A percentile compares a stretch with the other conserved stretches of the same genome.
These are phyloP conservation scores for Plusia festucae DNA, from an alignment of 2,888 invertebrate genomes.

Conservation along the genomic window DNA sequence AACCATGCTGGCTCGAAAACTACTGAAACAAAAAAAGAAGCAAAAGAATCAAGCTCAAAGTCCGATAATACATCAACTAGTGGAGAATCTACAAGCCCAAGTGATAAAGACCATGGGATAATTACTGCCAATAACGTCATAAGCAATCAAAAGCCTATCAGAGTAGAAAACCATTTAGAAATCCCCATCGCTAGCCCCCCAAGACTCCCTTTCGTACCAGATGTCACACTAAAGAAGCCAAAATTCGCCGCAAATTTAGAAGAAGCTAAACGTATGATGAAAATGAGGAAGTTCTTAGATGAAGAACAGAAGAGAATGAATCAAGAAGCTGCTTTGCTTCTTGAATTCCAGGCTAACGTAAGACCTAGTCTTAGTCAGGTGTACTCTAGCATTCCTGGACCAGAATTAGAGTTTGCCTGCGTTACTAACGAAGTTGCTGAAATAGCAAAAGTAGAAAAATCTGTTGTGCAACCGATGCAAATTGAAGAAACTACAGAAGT, in stretches of 20 bases:
- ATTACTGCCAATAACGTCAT: slow-evolving; percentile 63
- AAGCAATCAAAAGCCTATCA: slow-evolving; percentile 73
- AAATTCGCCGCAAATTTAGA: slow-evolving; percentile 92
- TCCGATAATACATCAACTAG: slow-evolving; percentile 83
- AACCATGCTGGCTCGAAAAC: slow-evolving; percentile 76
- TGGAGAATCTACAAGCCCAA: slow-evolving; percentile 86
- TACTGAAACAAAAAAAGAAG: slow-evolving; percentile 77
- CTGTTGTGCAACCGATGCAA: neutral
- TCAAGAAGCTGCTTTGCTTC: slow-evolving; percentile 83
- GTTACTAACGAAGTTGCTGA: slow-evolving; percentile 64
- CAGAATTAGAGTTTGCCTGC: slow-evolving; percentile 86
- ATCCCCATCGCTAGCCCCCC: slow-evolving; percentile 77
- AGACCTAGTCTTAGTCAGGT: slow-evolving; percentile 85
- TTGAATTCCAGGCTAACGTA: slow-evolving; percentile 86
- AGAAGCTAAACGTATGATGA: slow-evolving; percentile 91
- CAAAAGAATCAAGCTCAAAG: slow-evolving; percentile 82
- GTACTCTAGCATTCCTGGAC: slow-evolving; percentile 85
- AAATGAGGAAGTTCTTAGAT: slow-evolving; percentile 91
- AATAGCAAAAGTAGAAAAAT: slow-evolving; percentile 34
- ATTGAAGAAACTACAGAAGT: neutral
- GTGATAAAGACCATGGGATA: slow-evolving; percentile 80
- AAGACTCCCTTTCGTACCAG: slow-evolving; percentile 81
- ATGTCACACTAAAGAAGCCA: slow-evolving; percentile 90
- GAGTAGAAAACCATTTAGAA: slow-evolving; percentile 81
- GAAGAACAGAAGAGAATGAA: slow-evolving; percentile 90